Base-by-base conservation (phyloP, 2,113 vertebrate species). In the Entelurus aequoreus region DNA sequence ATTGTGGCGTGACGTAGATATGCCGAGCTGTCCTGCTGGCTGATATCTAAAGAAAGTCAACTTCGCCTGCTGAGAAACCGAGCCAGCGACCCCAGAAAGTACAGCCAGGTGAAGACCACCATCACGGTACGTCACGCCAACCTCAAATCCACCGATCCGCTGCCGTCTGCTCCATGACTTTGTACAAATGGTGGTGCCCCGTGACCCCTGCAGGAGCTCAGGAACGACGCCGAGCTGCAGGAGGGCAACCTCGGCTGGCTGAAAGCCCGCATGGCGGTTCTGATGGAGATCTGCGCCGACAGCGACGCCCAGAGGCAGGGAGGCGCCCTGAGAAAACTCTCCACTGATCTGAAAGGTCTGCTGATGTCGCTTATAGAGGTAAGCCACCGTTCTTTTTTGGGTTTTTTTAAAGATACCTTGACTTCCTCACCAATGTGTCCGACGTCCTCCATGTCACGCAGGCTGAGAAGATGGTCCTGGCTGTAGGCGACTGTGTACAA, bases 401-500 rank as follows among this genome's bases (percentile, higher is more conserved):
- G n/a, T n/a, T 53, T 66, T 60, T 53, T 47, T 55, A 53, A 12
- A 16, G 1, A 0, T 54, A 6, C 9, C 15, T 61, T 15, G 40
- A 46, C 42, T 11, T 46, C 42, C 10, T 46, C 42, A 46, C 9
- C 4, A 11, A 46, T 21, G 4, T 52, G 9, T 49, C 1, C 1
- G 14, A 49, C 48, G 15, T 61, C 36, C 76, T 28, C 55, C 21
- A 0, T 52, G 8, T 70, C 40, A 52, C 66, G 1, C 63, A 99
- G 97, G 91, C 91, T 60, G 95, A 98, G 87, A 95, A 94, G 75
- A 90, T 92, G 78, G 75, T 98, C 61, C 87, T 87, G 64, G 91
- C 89, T 54, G 88, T 97, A 54, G 93, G 92, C 8, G 94, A 97
- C 59, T 95, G 93, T 79, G 92, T 97, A 6, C 94, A 96, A 76